Evolutionary conservation across 2,888 invertebrate species (phyloP).

Genomic region (Branchellion lobata): DNA sequence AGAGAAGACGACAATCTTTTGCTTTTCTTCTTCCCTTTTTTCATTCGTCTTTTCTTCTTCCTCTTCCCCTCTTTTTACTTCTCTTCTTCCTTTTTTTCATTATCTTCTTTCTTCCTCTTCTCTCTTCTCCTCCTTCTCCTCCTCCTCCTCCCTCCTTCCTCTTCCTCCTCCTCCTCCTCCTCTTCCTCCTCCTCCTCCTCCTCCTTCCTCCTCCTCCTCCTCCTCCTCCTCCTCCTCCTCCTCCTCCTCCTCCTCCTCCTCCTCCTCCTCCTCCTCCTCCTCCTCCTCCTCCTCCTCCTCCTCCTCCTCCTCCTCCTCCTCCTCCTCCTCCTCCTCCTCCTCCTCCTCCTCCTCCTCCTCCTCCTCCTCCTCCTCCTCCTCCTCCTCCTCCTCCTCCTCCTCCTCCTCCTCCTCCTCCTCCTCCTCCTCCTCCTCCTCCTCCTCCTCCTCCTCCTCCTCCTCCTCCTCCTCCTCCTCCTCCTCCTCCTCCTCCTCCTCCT

Average conservation of each 20-base stretch:
- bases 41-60: too few species aligned
- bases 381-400: neutral
- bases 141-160: constrained; percentile 21
- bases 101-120: constrained; percentile 22
- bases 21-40: too few species aligned
- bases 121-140: constrained; percentile 24
- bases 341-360: constrained; percentile 31
- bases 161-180: constrained; percentile 32
- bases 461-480: constrained; percentile 6
- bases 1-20: too few species aligned
- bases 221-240: constrained; percentile 21
- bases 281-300: constrained; percentile 11
- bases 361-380: neutral
- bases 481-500: neutral
- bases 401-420: constrained; percentile 25
- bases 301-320: constrained; percentile 31
- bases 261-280: constrained; percentile 19
- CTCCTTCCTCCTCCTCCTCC: constrained; percentile 28
- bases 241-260: constrained; percentile 8
- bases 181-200: constrained; percentile 44
- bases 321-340: constrained; percentile 9
- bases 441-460: neutral
- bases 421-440: neutral
- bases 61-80: constrained; percentile 3
- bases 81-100: neutral